phyloP scores from a whole-genome alignment of 2,888 invertebrate genomes.

The Agonopterix heracliana region DNA sequence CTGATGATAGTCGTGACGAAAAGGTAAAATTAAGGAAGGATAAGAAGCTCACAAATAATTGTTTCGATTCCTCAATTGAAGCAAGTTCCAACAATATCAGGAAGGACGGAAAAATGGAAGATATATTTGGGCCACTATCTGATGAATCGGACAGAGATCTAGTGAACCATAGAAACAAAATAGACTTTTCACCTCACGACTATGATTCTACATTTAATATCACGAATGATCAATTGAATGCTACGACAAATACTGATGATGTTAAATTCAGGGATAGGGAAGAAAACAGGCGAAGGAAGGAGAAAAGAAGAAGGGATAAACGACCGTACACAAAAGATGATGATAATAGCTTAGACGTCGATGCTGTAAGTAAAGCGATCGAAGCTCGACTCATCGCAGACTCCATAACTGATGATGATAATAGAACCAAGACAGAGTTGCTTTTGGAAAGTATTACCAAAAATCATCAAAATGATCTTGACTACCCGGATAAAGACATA shows the following conservation, averaged over 20 bases:
- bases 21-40: slow-evolving; percentile 78
- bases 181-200: slow-evolving; percentile 38
- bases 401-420: slow-evolving; percentile 68
- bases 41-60: slow-evolving; percentile 50
- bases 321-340: slow-evolving; percentile 78
- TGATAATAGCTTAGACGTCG: slow-evolving; percentile 87
- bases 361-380: slow-evolving; percentile 87
- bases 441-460: slow-evolving; percentile 29
- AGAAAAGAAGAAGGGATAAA: slow-evolving; percentile 79
- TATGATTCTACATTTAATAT: slow-evolving; percentile 26
- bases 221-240: slow-evolving; percentile 26
- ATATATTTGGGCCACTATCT: slow-evolving; percentile 90
- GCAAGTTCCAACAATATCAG: slow-evolving; percentile 53
- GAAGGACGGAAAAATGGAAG: slow-evolving; percentile 89
- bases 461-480: slow-evolving; percentile 71
- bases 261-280: slow-evolving; percentile 63
- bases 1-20: slow-evolving; percentile 66
- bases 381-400: slow-evolving; percentile 88
- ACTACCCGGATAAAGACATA: slow-evolving; percentile 70
- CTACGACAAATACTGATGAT: slow-evolving; percentile 28
- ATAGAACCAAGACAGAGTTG: slow-evolving; percentile 45
- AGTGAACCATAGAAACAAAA: slow-evolving; percentile 29
- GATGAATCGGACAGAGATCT: slow-evolving; percentile 78
- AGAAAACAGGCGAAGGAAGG: slow-evolving; percentile 76
- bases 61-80: slow-evolving; percentile 42